Evolutionary conservation across 2,113 vertebrate species (phyloP).

Genomic region (Mobula birostris): DNA sequence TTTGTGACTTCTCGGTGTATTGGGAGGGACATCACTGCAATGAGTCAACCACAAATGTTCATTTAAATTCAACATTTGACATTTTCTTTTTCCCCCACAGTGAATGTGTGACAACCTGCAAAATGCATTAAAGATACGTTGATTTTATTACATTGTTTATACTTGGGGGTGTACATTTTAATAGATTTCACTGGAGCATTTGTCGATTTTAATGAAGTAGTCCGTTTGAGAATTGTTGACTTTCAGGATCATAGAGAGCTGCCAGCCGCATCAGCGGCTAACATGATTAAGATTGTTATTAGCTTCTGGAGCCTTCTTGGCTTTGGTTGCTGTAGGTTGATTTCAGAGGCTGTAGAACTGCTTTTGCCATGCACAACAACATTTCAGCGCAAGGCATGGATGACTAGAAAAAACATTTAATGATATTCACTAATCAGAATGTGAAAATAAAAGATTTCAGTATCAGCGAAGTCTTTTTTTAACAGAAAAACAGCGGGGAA

Average conservation of each 20-base stretch:
- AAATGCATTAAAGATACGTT: background rate
- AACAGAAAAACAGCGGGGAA: too few relatives aligned
- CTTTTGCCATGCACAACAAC: background rate
- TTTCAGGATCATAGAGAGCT: background rate
- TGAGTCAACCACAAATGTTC: background rate
- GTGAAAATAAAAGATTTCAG: background rate
- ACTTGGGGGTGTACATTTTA: background rate
- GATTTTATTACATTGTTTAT: background rate
- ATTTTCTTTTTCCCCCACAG: background rate
- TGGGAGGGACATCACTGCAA: background rate
- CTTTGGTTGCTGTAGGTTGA: background rate
- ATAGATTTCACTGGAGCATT: background rate
- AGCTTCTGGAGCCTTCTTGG: background rate
- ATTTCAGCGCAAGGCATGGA: background rate
- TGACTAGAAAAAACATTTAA: background rate
- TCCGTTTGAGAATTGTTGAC: background rate
- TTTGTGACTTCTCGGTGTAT: background rate
- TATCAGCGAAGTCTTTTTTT: too few relatives aligned
- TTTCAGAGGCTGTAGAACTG: background rate
- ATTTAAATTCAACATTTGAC: background rate
- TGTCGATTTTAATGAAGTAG: background rate
- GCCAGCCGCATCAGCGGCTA: background rate
- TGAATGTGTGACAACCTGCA: background rate
- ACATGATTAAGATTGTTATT: background rate
- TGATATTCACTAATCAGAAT: background rate